Evolutionary conservation across 2,113 vertebrate species (phyloP), one percentile per base, ranked within the genome.

Genomic region (Coracopsis vasa): DNA sequence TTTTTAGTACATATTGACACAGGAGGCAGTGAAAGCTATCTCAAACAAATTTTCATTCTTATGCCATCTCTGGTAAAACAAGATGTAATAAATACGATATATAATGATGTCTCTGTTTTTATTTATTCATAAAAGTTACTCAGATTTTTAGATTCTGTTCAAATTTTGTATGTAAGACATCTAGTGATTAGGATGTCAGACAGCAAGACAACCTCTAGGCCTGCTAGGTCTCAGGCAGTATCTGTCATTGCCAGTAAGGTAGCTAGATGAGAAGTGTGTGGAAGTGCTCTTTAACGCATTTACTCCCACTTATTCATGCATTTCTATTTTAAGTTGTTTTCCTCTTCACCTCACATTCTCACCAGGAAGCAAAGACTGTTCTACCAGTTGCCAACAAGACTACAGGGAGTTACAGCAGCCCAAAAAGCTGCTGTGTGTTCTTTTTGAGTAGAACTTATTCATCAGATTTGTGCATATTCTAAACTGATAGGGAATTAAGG

Each of bases 241-340:
- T 66, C 50, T 74, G 17, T 47, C 24, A 20, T 47, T 0, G 0
- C 50, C 0, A 0, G 3, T 69, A 41, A 58, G 69, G 35, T 9
- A 44, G 17, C 10, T 41, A 29, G 14, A 20, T n/a, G 3, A 8
- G 41, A 85, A 85, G 10, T 28, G 23, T 42, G 20, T 44, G 31
- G 18, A 6, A 45, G 10, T 25, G 41, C 35, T 61, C n/a, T 79
- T 73, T 23, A 74, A 29, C 6, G 16, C n/a, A 18, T 73, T 90
- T 45, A 25, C 18, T 60, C 29, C 29, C 41, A 13, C 24, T 35
- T 35, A 66, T 51, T 28, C 24, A 16, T 39, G 11, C 10, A 3
- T 45, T 88, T 74, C 44, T 60, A 8, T 72, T 74, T 53, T 48
- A 78, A 78, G 35, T 39, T 75, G 35, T 39, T 75, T 83, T 16